phyloP scores from a whole-genome alignment of 2,888 invertebrate species.

The Mayetiola destructor region DNA sequence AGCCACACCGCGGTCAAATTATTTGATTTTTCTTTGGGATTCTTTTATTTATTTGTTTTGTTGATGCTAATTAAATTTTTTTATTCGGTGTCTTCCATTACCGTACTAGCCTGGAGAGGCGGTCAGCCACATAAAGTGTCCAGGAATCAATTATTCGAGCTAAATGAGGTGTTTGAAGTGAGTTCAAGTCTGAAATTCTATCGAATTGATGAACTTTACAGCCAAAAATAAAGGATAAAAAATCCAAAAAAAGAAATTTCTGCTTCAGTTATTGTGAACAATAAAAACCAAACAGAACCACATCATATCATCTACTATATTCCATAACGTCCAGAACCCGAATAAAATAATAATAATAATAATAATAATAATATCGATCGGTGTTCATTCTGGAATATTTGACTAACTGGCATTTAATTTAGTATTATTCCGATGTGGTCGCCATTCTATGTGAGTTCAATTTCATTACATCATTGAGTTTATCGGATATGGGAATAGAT shows the following conservation, averaged over 20 bases:
- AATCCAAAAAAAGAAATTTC: neutral
- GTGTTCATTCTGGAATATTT: too few relatives aligned
- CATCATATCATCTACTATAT: neutral
- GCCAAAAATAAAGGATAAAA: neutral
- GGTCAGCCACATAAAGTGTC: neutral
- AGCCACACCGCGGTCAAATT: too few relatives aligned
- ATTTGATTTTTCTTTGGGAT: neutral
- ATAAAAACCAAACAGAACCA: neutral
- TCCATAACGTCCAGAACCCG: neutral
- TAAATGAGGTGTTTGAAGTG: too few relatives aligned
- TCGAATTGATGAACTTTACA: too few relatives aligned
- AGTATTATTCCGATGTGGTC: too few relatives aligned
- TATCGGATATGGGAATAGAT: too few relatives aligned
- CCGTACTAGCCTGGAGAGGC: neutral
- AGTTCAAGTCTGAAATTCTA: too few relatives aligned
- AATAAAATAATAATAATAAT: neutral
- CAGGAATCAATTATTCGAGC: neutral
- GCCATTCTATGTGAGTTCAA: too few relatives aligned
- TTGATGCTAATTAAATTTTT: constrained; percentile 9
- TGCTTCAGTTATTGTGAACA: constrained; percentile 5
- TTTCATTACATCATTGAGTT: too few relatives aligned
- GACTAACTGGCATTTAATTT: too few relatives aligned
- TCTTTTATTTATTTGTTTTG: neutral
- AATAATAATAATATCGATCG: neutral
- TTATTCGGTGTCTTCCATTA: neutral